Evolutionary conservation across 2,113 vertebrate species (phyloP).

Genomic region (Xyrauchen texanus): DNA sequence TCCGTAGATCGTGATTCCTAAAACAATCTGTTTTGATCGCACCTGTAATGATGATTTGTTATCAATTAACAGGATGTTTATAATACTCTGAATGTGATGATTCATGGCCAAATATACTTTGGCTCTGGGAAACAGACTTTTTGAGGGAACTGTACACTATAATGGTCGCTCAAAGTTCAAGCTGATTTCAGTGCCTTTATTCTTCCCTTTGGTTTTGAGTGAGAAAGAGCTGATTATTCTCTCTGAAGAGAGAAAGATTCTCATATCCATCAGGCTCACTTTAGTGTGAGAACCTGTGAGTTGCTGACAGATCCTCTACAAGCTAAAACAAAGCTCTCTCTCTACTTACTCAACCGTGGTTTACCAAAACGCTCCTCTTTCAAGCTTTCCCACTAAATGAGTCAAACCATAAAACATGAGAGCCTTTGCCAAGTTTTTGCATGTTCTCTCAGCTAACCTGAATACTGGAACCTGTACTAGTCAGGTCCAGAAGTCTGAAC

Average conservation of each 20-base stretch:
- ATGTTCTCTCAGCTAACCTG: too few relatives aligned
- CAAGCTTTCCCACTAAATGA: constrained; percentile 7
- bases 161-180: background rate
- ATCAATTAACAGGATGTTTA: constrained; percentile 44
- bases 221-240: constrained; percentile 46
- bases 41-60: constrained; percentile 61
- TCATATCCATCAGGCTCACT: constrained; percentile 54
- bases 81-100: constrained; percentile 12
- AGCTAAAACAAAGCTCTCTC: constrained; percentile 70
- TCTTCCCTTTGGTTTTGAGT: constrained; percentile 20
- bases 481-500: too few relatives aligned
- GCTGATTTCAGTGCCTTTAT: constrained; percentile 25
- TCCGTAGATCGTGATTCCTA: constrained; percentile 46
- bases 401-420: too few relatives aligned
- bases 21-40: constrained; percentile 48
- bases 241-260: constrained; percentile 19
- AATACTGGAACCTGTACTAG: too few relatives aligned
- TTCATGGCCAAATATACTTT: constrained; percentile 16
- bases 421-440: too few relatives aligned
- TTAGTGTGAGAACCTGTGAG: constrained; percentile 69
- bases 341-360: background rate
- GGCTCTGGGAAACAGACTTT: constrained; percentile 26
- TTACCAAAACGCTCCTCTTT: background rate
- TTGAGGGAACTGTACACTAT: too few relatives aligned
- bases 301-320: constrained; percentile 78